Evolutionary conservation across 2,113 vertebrate species (phyloP), one percentile per base, ranked within the genome.

Genomic region (Myotis lucifugus): DNA sequence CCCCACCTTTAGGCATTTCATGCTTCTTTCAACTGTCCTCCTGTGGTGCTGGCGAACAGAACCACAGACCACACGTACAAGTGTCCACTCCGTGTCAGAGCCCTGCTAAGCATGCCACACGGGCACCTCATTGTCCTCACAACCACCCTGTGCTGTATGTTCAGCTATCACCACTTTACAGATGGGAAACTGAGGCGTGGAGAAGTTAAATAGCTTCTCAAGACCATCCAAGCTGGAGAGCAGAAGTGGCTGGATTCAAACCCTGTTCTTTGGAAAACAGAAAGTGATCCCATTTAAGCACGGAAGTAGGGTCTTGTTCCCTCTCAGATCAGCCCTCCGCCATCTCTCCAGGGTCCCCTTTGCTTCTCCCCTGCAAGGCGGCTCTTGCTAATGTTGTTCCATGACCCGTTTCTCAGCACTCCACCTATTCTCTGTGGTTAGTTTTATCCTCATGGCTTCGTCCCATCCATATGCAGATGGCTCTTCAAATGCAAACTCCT

Each of bases 61-160:
- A 8, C 34, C 25, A 18, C 34, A 88, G 83, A 14, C 37, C n/a
- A 5, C 10, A 7, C 0, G 7, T 0, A 12, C 5, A 1, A 11
- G 64, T 0, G 61, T 37, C 61, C 17, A 5, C 77, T 23, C 0
- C 0, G 11, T 5, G 42, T 4, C 37, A 1, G 32, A 48, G 50
- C 29, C 66, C 61, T 12, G 12, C 32, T 0, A 9, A 61, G 61
- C 8, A 0, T 11, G 32, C n/a, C 6, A 2, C 77, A 9, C 0
- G 0, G 32, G 40, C 27, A 18, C 32, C 59, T 27, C 0, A 0
- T 25, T 17, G 32, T 52, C 23, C 59, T 59, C 14, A 42, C 50
- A 27, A 11, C 7, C 3, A 8, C n/a, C 50, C 59, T 56, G 70
- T 3, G 46, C 18, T 18, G 25, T 5, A 1, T 6, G 13, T 12